Evolutionary conservation across 2,797 vertebrate genomes (phyloP), one percentile per base, ranked within the genome.

Genomic region (Rhynchotus rufescens): DNA sequence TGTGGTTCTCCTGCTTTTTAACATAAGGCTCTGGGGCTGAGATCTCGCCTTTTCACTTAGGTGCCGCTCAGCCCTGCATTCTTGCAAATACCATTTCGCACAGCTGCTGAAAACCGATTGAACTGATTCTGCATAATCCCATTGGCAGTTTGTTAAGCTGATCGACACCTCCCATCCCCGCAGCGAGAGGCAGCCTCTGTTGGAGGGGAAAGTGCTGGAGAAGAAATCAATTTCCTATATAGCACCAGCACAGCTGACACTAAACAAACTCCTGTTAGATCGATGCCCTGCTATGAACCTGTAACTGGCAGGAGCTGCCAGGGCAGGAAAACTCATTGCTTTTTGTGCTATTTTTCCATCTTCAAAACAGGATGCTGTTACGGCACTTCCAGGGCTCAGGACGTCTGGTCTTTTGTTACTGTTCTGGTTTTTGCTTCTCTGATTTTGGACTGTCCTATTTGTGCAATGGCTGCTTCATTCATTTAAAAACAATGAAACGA

Each of bases 111-210:
- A 59, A 74, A 60, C 36, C 0, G 2, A 79, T 51, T 36, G 73
- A 86, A 94, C 89, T 65, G 40, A 65, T 80, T 92, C 64, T 85
- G 69, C 82, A 65, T 62, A 86, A 81, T 82, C 68, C 91, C 68
- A 9, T 2, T 4, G 36, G 86, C 68, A 79, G 64, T 80, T 91
- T 69, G 81, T 84, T 92, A 73, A 91, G 47, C 60, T 66, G 16
- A 36, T 83, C 72, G 74, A 86, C 81, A 16, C 66, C 32, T 68
- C 82, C 80, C 44, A 28, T 77, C 57, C 6, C 85, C 44, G 2
- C 15, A 36, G 54, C 60, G 28, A 80, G 77, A 74, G 49, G 38
- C 9, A 26, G 22, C 4, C 4, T 40, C 51, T 42, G 5, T 0
- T 13, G 38, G 45, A 77, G 80, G 57, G 42, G 10, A 64, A 64